Evolutionary conservation across 2,113 vertebrate genomes (phyloP).

Genomic region (Neogobius melanostomus): DNA sequence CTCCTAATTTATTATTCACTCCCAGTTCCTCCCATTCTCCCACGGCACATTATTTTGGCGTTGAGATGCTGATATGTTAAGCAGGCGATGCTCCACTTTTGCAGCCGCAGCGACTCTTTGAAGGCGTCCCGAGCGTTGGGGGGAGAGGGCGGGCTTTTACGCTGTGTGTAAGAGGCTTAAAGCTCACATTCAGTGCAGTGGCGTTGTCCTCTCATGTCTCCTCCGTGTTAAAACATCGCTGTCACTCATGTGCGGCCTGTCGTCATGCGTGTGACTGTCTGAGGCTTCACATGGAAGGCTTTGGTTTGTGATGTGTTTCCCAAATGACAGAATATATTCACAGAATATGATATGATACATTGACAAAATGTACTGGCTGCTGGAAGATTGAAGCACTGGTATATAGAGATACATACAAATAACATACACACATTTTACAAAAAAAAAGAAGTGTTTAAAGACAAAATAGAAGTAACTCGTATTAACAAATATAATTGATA

Average conservation of each 20-base stretch:
- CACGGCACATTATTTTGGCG: not conserved
- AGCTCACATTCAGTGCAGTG: constrained; percentile 52
- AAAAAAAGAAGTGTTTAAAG: no score
- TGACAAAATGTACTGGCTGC: no score
- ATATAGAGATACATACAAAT: no score
- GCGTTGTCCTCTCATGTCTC: not conserved
- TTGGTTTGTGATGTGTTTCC: not conserved
- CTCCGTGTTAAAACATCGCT: not conserved
- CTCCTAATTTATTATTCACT: not conserved
- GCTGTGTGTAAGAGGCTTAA: constrained; percentile 66
- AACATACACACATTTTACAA: no score
- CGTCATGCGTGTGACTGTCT: not conserved
- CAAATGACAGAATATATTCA: not conserved
- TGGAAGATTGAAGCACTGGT: no score
- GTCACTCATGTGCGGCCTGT: constrained; percentile 4
- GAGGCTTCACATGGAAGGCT: not conserved
- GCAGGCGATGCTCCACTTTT: constrained; percentile 48
- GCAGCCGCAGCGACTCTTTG: constrained; percentile 38
- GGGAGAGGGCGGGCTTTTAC: constrained; percentile 23
- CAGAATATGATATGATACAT: no score
- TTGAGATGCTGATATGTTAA: constrained; percentile 24
- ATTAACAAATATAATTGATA: no score
- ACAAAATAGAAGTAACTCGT: no score
- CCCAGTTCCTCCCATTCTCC: not conserved
- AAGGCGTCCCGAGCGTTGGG: constrained; percentile 36